These are phyloP conservation scores for Hypocryptadius cinnamomeus DNA, from an alignment of 2,113 vertebrate species.

Conservation along the genomic window DNA sequence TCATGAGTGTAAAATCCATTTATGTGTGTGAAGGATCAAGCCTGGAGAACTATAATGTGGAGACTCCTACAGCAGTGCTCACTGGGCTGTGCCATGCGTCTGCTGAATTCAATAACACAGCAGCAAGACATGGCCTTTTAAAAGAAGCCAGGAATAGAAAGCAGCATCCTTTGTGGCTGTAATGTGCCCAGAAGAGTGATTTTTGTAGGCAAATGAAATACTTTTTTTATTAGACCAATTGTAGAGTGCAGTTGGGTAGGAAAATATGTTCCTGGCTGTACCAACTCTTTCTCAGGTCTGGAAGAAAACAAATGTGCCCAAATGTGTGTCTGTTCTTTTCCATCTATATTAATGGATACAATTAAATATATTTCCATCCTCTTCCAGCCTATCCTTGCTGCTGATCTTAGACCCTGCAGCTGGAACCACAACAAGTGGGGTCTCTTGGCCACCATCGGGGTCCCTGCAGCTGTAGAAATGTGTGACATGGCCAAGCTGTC, in stretches of 20 bases:
- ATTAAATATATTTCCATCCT: background rate
- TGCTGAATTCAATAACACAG: background rate
- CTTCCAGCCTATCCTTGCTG: background rate
- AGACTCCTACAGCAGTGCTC: background rate
- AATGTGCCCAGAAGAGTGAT: background rate
- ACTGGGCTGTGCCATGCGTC: background rate
- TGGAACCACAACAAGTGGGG: background rate
- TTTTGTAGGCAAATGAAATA: slow-evolving; percentile 9
- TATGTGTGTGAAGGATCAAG: background rate
- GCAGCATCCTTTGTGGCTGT: background rate
- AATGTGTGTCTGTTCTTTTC: background rate
- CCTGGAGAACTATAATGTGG: background rate
- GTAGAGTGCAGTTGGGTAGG: background rate
- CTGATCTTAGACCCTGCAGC: background rate
- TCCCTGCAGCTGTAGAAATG: background rate
- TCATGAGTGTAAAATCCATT: slow-evolving; percentile 29
- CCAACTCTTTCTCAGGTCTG: background rate
- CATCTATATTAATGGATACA: background rate
- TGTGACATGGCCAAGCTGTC: background rate
- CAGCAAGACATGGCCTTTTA: background rate
- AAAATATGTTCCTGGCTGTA: background rate
- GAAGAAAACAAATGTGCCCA: background rate
- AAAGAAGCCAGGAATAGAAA: background rate
- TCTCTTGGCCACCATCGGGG: fast-evolving
- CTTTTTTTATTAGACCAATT: slow-evolving; percentile 7